Evolutionary conservation across 2,113 vertebrate species (phyloP).

Genomic region (Cygnus buccinator): DNA sequence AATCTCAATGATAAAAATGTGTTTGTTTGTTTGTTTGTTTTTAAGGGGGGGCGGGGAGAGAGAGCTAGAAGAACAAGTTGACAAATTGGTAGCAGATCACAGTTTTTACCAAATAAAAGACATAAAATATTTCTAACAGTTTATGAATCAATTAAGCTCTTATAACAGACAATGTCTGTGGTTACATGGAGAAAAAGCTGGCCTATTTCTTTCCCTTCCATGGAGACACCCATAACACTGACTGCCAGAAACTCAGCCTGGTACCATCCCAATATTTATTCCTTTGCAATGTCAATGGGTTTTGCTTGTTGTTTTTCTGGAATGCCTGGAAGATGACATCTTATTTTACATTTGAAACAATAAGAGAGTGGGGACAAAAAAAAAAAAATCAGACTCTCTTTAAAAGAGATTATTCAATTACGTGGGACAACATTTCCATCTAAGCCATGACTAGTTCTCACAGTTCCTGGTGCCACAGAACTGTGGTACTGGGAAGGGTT

Average conservation of each 20-base stretch:
- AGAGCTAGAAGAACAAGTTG: slow-evolving; percentile 32
- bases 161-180: not conserved
- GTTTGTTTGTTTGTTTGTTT: slow-evolving; percentile 5
- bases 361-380: not conserved
- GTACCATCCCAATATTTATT: not conserved
- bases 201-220: not conserved
- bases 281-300: not conserved
- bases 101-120: slow-evolving; percentile 27
- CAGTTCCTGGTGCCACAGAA: not conserved
- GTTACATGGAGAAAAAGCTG: not conserved
- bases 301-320: not conserved
- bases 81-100: slow-evolving; percentile 62
- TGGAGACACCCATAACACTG: not conserved
- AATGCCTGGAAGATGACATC: not conserved
- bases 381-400: not conserved
- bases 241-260: slow-evolving; percentile 9
- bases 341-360: slow-evolving; percentile 1
- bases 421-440: not conserved
- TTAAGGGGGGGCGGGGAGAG: not conserved
- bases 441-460: not conserved
- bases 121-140: slow-evolving; percentile 30
- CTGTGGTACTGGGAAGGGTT: not conserved
- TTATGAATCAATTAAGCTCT: slow-evolving; percentile 47
- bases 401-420: slow-evolving; percentile 7
- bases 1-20: slow-evolving; percentile 33